A percentile compares a stretch with the other conserved stretches of the same genome.
Evolutionary conservation across 2,888 invertebrate species (phyloP).

Genomic region (Catocala nupta): DNA sequence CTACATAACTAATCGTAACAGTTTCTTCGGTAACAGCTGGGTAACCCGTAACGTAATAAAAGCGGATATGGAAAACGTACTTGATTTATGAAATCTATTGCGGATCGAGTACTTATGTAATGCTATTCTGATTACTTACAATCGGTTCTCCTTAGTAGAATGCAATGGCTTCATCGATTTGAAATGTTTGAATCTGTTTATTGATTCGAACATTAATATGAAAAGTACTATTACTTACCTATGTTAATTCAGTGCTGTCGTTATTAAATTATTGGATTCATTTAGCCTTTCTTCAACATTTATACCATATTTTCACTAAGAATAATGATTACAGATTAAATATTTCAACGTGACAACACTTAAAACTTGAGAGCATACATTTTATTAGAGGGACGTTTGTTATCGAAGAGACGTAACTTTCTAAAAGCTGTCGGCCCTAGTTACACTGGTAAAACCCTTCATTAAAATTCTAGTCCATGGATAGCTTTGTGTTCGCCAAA

Average conservation of each 20-base stretch:
- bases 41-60: slow-evolving; percentile 57
- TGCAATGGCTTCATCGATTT: slow-evolving; percentile 8
- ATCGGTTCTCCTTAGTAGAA: slow-evolving; percentile 8
- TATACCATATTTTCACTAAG: too few relatives aligned
- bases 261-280: too few relatives aligned
- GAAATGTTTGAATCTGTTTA: too few relatives aligned
- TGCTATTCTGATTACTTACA: slow-evolving; percentile 28
- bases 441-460: not conserved
- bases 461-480: slow-evolving; percentile 3
- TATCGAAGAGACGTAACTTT: not conserved
- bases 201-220: too few relatives aligned
- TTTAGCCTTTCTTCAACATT: too few relatives aligned
- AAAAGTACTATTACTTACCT: too few relatives aligned
- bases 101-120: slow-evolving; percentile 55
- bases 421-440: not conserved
- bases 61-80: slow-evolving; percentile 57
- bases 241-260: too few relatives aligned
- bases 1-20: slow-evolving; percentile 49
- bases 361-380: too few relatives aligned
- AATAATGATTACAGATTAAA: too few relatives aligned
- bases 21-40: slow-evolving; percentile 55
- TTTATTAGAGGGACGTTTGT: too few relatives aligned
- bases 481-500: slow-evolving; percentile 6
- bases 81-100: slow-evolving; percentile 56
- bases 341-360: too few relatives aligned